Percentiles rank a stretch among this genome's conserved stretches.
phyloP scores from a whole-genome alignment of 2,113 vertebrate genomes.

The Rutilus rutilus region DNA sequence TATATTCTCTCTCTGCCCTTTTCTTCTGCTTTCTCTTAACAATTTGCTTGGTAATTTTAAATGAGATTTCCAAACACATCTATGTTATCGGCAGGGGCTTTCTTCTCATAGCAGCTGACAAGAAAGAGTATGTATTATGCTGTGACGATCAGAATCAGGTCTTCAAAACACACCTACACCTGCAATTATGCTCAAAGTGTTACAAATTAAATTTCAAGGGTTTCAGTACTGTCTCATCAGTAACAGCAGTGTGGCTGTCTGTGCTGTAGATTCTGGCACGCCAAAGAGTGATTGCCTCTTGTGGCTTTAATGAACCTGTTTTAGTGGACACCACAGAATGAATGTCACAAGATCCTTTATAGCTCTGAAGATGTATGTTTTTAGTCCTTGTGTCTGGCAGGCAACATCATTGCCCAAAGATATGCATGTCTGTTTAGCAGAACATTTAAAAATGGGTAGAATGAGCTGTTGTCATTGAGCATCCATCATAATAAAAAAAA shows the following conservation, averaged over 20 bases:
- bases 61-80: neutral
- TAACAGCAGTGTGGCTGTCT: neutral
- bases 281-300: neutral
- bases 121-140: neutral
- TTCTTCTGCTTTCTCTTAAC: neutral
- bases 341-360: neutral
- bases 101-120: conserved; percentile 1
- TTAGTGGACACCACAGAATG: neutral
- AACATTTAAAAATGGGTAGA: neutral
- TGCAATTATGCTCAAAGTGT: conserved; percentile 13
- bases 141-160: neutral
- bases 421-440: neutral
- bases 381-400: neutral
- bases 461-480: neutral
- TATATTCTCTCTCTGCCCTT: conserved; percentile 21
- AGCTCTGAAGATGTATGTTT: neutral
- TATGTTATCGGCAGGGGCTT: neutral
- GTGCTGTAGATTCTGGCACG: neutral
- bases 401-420: neutral
- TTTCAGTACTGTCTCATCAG: neutral
- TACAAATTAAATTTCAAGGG: neutral
- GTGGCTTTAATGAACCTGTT: neutral
- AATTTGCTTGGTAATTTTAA: conserved; percentile 16
- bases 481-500: too few relatives aligned
- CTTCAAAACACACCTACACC: conserved; percentile 4